Base-by-base conservation (phyloP, 2,797 vertebrate genomes). In the Enoplosus armatus region DNA sequence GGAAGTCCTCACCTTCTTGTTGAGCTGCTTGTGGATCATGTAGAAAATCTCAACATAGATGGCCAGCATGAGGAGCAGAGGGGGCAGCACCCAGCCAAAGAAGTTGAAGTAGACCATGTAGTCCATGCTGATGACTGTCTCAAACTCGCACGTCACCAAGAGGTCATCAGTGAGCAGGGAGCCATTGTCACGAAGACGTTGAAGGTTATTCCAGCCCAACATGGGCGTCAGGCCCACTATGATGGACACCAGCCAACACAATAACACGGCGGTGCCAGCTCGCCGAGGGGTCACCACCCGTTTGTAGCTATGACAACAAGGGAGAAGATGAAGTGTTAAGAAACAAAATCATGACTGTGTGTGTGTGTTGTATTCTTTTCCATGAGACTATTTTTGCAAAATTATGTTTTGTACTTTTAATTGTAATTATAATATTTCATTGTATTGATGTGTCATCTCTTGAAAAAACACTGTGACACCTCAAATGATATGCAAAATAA, bases 101-200 rank as follows among this genome's bases (percentile, higher is more conserved):
- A 99, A 99, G 94, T 99, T 99, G 93, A 99, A 99, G 93, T 99
- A 99, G 59, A 99, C 98, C 98, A 99, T 99, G 91, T 99, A 99
- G 80, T 99, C 94, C 98, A 99, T 99, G 94, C 97, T 97, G 95
- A 99, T 98, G 87, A 99, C 97, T 0, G 95, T 97, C 95, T 98
- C 98, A 10, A 99, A 99, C 91, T 94, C 87, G 70, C 98, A 99
- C 12, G 91, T 94, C 88, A 99, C 95, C 88, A 96, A 60, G 0
- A 95, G 92, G 50, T 96, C 94, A 0, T 92, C 63, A 10, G 87
- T 65, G 0, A 95, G 91, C 69, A 72, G 10, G 27, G 93, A 93
- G 56, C 70, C 82, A 33, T 96, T 97, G 85, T 88, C 83, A 72
- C 65, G 80, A 50, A 97, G 93, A 66, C 59, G 82, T 22, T 82